These are phyloP conservation scores for Gymnobelideus leadbeateri DNA, from an alignment of 2,113 vertebrate genomes.

Conservation along the genomic window DNA sequence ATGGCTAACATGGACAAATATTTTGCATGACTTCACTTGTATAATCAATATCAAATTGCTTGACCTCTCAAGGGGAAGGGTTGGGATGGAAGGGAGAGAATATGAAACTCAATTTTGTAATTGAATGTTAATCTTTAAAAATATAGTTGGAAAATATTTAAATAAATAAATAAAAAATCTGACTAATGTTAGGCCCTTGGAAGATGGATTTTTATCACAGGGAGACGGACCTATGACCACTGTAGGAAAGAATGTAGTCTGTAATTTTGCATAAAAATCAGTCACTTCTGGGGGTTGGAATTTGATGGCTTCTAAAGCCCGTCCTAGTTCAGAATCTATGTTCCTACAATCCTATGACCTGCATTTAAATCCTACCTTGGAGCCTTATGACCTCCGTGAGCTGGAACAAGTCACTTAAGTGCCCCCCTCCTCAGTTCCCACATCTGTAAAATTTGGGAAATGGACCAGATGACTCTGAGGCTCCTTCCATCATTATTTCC, in stretches of 20 bases:
- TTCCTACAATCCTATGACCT: too few species aligned
- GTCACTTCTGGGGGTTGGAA: not conserved
- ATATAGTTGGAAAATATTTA: too few species aligned
- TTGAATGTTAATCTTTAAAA: too few species aligned
- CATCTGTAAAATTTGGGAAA: too few species aligned
- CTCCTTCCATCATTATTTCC: too few species aligned
- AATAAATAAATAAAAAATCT: not conserved
- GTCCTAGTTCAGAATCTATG: too few species aligned
- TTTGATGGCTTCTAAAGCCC: too few species aligned
- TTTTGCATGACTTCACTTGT: not conserved
- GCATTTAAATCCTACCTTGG: too few species aligned
- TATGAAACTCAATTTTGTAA: not conserved
- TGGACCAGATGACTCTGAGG: too few species aligned
- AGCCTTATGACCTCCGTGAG: too few species aligned
- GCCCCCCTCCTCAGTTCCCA: too few species aligned
- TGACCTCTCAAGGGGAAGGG: not conserved
- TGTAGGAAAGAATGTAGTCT: not conserved
- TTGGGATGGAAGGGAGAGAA: not conserved
- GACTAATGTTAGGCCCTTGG: not conserved
- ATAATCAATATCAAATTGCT: not conserved
- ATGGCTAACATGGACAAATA: not conserved
- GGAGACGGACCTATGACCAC: not conserved
- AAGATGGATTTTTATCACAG: constrained; percentile 29
- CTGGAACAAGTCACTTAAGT: too few species aligned
- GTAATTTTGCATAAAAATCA: not conserved